These are phyloP conservation scores for Delphinapterus leucas DNA, from an alignment of 2,113 vertebrate species.

Conservation along the genomic window DNA sequence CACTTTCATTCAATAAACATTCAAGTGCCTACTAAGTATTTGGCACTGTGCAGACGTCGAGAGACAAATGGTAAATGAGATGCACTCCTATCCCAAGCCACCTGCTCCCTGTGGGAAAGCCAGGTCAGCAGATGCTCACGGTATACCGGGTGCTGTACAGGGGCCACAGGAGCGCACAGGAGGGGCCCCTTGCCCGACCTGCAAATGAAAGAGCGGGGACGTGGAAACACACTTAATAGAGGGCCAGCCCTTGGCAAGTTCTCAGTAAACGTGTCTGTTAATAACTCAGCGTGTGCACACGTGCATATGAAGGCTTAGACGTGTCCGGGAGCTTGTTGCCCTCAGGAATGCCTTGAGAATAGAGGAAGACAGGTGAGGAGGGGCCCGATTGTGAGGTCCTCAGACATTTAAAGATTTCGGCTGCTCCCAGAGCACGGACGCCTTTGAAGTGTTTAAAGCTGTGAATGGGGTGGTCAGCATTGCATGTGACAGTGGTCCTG, in stretches of 20 bases:
- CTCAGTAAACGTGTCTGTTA: background rate
- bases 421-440: fast-evolving
- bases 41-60: fast-evolving
- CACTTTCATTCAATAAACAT: fast-evolving
- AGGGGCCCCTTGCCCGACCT: fast-evolving
- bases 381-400: fast-evolving
- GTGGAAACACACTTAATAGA: fast-evolving
- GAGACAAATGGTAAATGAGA: fast-evolving
- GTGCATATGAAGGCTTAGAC: background rate
- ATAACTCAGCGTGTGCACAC: fast-evolving
- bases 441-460: background rate
- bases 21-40: fast-evolving
- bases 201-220: too few species aligned
- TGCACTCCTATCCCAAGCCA: fast-evolving
- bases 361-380: too few species aligned
- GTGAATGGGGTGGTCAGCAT: fast-evolving
- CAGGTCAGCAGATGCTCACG: fast-evolving
- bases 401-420: fast-evolving
- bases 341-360: background rate
- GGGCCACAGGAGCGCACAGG: fast-evolving
- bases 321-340: background rate
- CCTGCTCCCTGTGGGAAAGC: too few species aligned
- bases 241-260: background rate
- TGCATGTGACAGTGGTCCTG: fast-evolving
- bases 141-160: fast-evolving